Base-by-base conservation (phyloP, 2,888 invertebrate species). In the Diarsia rubi region DNA sequence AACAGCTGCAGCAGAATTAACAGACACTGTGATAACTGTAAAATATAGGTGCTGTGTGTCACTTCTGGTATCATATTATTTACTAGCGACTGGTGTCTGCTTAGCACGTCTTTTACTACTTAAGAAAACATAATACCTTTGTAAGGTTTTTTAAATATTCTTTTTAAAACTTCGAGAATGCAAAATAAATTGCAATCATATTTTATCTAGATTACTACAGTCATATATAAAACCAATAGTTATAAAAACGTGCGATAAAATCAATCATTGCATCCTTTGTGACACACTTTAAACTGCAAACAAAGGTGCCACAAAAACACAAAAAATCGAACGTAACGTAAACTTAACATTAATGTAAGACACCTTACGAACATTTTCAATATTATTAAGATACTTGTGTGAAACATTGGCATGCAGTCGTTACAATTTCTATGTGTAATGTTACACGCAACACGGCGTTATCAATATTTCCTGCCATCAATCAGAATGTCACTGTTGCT, bases 391-490 rank as follows among this genome's bases (percentile, higher is more conserved):
- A 24, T 12, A 44, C 24, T 12, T 37, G n/a, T n/a, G 37, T 62
- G 8, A 5, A 37, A 14, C 37, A 62, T n/a, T 37, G 37, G n/a
- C 14, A 44, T 63, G 63, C 21, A 24, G 31, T 47, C 49, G 16
- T 49, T 12, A 9, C 9, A 31, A 66, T 49, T 24, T 54, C 14
- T 47, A 62, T 42, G 37, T 9, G 19, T 11, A 24, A 37, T 54
- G n/a, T 42, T n/a, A 57, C 44, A 65, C 19, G 27, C 65, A 65
- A 21, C n/a, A 21, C 21, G 21, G 21, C n/a, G 57, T 64, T 54
- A 74, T 69, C 69, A 37, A 42, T 27, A 42, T 47, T 54, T 64
- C 70, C 63, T 54, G 64, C 47, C 63, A 69, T 74, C 74, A 69
- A 69, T 49, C 73, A 4, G n/a, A 42, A 47, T 69, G 69, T 42